Conservation (phyloP, 2,888 invertebrate genomes). For the Drosophila neoperkinsi region DNA sequence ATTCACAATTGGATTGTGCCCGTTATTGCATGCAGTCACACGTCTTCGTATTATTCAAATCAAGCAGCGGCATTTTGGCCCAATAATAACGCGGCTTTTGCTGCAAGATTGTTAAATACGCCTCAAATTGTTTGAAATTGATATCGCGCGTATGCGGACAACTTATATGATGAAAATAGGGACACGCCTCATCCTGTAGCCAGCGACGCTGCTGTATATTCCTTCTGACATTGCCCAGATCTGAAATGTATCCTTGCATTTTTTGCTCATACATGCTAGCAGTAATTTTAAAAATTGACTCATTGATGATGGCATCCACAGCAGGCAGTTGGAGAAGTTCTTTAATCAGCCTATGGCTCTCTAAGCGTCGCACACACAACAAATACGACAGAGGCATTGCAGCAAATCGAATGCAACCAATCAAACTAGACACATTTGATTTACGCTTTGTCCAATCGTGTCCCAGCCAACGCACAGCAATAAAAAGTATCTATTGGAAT, state of each 20-base stretch:
- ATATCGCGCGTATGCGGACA: constrained; percentile 54
- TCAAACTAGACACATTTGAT: constrained; percentile 87
- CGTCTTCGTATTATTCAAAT: constrained; percentile 17
- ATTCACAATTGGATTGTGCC: not conserved
- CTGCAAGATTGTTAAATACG: constrained; percentile 69
- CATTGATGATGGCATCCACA: constrained; percentile 89
- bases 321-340: constrained; percentile 89
- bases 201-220: constrained; percentile 45
- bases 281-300: constrained; percentile 56
- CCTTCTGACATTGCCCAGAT: not conserved
- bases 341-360: constrained; percentile 36
- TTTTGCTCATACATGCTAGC: constrained; percentile 43
- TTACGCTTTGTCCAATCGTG: constrained; percentile 89
- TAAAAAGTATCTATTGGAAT: constrained; percentile 89
- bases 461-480: constrained; percentile 91
- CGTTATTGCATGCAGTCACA: constrained; percentile 24
- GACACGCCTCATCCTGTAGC: constrained; percentile 57
- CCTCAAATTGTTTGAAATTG: constrained; percentile 66
- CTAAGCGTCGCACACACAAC: constrained; percentile 86
- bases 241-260: not conserved
- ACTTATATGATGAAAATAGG: constrained; percentile 47
- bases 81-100: constrained; percentile 63
- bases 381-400: constrained; percentile 92
- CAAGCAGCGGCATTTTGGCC: constrained; percentile 43
- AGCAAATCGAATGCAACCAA: constrained; percentile 91